Evolutionary conservation across 2,888 invertebrate species (phyloP), one percentile per base, ranked within the genome.

Genomic region (Schizaphis graminum): DNA sequence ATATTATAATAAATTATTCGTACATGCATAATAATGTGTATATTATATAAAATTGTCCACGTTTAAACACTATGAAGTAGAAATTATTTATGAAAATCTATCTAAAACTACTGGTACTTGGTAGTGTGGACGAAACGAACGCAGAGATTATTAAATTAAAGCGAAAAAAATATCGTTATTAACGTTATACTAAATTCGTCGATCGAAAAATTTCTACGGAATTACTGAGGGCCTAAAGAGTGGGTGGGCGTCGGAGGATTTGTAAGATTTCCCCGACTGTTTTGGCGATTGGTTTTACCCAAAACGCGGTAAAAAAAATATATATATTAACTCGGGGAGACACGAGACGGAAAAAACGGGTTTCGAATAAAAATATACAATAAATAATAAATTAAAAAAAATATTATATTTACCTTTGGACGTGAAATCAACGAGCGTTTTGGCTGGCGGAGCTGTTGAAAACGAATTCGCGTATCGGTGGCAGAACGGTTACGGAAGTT

Each of bases 401-500:
- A 16, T 67, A 67, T 24, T 0, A 91, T 94, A 94, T 41, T 91
- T 94, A 94, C 94, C 94, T 90, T 49, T 56, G 16, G n/a, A 41
- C 44, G 49, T 4, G 49, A 77, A 26, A 53, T 41, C 44, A 28
- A 61, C 49, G 90, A 86, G 26, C 57, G 89, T 53, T 85, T 47
- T 49, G 24, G 35, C 28, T 85, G 86, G 49, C 3, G 57, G 67
- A 89, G 89, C 41, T 61, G 90, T 16, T 44, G 88, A n/a, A n/a
- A 61, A 87, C 49, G 93, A 35, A 77, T 84, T 61, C 77, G 89
- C 86, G 89, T 89, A 28, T 26, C 89, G 84, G 53, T 57, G 47
- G 67, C 94, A 91, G 90, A 94, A n/a, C 94, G 86, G 94, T 93
- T 89, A 93, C 93, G 93, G 85, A 26, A 44, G 90, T 94, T 86